Percentiles rank a stretch among this genome's conserved stretches.
phyloP scores from a whole-genome alignment of 2,113 vertebrate genomes.

The Mustelus asterias region DNA sequence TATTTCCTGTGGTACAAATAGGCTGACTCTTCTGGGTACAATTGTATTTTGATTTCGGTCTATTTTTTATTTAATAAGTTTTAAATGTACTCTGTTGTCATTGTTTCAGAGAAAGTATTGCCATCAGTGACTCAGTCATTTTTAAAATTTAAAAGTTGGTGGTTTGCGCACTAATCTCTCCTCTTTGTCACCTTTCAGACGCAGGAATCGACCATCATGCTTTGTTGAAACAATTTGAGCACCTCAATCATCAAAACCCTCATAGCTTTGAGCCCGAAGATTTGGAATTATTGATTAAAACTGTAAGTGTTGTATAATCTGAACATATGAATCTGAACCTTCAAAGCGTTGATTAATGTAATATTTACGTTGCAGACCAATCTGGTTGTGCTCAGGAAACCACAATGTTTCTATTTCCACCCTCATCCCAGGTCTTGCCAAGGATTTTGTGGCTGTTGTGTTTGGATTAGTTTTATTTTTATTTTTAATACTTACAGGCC shows the following conservation, averaged over 20 bases:
- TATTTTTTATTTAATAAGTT: background rate
- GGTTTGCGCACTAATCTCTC: background rate
- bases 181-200: conserved; percentile 50
- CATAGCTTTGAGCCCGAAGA: conserved; percentile 91
- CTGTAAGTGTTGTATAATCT: conserved; percentile 60
- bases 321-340: background rate
- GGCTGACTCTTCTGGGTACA: background rate
- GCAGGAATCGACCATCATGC: conserved; percentile 79
- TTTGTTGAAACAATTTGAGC: conserved; percentile 91
- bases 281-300: conserved; percentile 88
- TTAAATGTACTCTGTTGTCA: background rate
- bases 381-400: background rate
- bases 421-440: background rate
- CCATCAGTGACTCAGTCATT: conserved; percentile 33
- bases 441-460: background rate
- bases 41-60: background rate
- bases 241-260: conserved; percentile 92
- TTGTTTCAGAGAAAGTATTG: background rate
- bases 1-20: background rate
- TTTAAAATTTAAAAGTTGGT: background rate
- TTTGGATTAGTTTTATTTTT: conserved; percentile 36
- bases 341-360: background rate
- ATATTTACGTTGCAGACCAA: too few relatives aligned
- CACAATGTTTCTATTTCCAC: background rate
- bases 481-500: conserved; percentile 58